These are phyloP conservation scores for Austrolebias charrua DNA, from an alignment of 2,797 vertebrate genomes.

Conservation along the genomic window DNA sequence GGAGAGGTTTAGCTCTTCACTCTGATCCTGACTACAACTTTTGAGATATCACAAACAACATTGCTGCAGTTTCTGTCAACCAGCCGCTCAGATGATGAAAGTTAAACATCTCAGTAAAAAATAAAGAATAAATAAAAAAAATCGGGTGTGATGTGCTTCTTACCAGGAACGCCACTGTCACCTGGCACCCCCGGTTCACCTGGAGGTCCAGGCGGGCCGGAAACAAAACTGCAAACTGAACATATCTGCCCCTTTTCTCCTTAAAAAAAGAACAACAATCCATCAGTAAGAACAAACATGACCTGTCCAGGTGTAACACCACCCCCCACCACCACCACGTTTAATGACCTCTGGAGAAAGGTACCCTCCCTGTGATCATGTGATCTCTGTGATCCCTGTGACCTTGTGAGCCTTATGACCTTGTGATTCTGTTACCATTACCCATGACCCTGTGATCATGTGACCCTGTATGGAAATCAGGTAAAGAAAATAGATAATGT, in stretches of 20 bases:
- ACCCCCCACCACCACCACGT: too few species aligned
- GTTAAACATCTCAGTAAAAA: not conserved
- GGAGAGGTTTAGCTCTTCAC: not conserved
- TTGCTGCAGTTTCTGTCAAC: not conserved
- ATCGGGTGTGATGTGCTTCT: not conserved
- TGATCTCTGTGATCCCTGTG: too few species aligned
- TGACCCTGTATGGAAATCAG: too few species aligned
- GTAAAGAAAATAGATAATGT: too few species aligned
- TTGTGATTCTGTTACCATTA: too few species aligned
- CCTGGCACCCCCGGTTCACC: conserved; percentile 62
- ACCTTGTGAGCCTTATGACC: too few species aligned
- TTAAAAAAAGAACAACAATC: conserved; percentile 25
- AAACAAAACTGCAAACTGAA: not conserved
- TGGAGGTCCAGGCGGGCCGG: conserved; percentile 18
- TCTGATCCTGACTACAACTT: too few species aligned
- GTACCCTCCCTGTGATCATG: too few species aligned
- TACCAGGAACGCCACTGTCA: conserved; percentile 53
- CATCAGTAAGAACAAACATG: not conserved
- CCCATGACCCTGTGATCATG: too few species aligned
- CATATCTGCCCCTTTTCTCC: conserved; percentile 70
- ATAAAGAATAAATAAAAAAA: too few species aligned
- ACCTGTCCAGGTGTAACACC: too few species aligned
- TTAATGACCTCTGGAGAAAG: too few species aligned
- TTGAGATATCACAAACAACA: not conserved
- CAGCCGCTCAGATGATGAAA: not conserved